Evolutionary conservation across 2,888 invertebrate species (phyloP).

Genomic region (Dolomedes plantarius): DNA sequence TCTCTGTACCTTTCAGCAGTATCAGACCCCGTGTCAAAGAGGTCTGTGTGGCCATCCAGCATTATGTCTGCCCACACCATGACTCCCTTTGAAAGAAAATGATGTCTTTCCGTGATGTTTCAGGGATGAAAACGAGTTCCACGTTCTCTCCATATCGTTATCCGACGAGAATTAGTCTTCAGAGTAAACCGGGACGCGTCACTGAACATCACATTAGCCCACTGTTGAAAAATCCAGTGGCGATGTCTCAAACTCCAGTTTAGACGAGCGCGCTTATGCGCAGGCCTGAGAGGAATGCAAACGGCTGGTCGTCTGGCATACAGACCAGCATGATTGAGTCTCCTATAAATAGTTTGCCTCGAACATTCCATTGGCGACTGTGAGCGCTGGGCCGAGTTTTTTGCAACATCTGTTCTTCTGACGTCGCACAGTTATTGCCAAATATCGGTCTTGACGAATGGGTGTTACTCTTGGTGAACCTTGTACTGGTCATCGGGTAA

Average conservation of each 20-base stretch:
- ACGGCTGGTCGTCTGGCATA: slow-evolving; percentile 3
- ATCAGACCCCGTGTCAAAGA: background rate
- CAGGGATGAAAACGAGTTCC: background rate
- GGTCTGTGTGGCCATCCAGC: background rate
- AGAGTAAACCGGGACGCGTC: background rate
- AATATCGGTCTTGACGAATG: background rate
- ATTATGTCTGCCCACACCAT: background rate
- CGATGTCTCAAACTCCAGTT: background rate
- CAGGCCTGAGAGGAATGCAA: background rate
- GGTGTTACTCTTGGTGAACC: background rate
- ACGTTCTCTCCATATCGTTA: background rate
- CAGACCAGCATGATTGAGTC: background rate
- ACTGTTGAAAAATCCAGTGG: background rate
- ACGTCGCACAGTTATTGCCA: background rate
- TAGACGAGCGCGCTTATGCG: background rate
- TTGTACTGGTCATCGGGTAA: slow-evolving; percentile 2
- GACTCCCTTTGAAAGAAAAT: background rate
- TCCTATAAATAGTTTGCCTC: background rate
- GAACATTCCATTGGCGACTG: background rate
- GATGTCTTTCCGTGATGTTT: slow-evolving; percentile 14
- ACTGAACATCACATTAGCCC: slow-evolving; percentile 9
- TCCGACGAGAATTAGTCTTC: background rate
- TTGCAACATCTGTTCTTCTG: background rate
- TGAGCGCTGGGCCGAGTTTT: background rate
- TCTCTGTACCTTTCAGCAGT: background rate